Conservation (phyloP, 2,797 vertebrate genomes). For the Ceyx erithaca region DNA sequence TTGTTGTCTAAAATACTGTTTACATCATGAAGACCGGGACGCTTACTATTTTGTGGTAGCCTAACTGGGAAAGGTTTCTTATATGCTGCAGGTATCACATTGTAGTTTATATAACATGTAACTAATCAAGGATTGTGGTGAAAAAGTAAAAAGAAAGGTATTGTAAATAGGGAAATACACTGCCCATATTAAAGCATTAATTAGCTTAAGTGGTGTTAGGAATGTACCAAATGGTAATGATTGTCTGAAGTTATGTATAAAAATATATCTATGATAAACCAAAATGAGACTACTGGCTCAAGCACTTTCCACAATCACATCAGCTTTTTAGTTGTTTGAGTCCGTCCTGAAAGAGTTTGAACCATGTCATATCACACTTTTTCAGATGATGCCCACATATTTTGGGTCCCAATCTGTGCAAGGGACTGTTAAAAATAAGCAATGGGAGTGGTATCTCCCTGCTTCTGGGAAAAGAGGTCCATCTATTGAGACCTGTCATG, state of each 20-base stretch:
- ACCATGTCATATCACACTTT: neutral
- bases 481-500: neutral
- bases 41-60: neutral
- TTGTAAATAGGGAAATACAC: neutral
- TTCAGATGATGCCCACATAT: neutral
- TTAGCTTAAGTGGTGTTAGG: neutral
- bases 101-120: neutral
- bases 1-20: neutral
- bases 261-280: neutral
- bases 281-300: neutral
- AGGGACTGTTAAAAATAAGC: neutral
- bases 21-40: neutral
- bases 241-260: neutral
- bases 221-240: neutral
- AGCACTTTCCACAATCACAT: neutral
- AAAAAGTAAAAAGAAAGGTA: neutral
- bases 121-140: neutral
- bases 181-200: neutral
- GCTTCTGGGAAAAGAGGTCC: neutral
- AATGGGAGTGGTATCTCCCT: neutral
- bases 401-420: neutral
- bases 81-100: neutral
- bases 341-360: neutral
- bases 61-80: neutral
- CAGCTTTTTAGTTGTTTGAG: neutral